phyloP scores from a whole-genome alignment of 2,113 vertebrate genomes.

The Nannobrachium achirus region DNA sequence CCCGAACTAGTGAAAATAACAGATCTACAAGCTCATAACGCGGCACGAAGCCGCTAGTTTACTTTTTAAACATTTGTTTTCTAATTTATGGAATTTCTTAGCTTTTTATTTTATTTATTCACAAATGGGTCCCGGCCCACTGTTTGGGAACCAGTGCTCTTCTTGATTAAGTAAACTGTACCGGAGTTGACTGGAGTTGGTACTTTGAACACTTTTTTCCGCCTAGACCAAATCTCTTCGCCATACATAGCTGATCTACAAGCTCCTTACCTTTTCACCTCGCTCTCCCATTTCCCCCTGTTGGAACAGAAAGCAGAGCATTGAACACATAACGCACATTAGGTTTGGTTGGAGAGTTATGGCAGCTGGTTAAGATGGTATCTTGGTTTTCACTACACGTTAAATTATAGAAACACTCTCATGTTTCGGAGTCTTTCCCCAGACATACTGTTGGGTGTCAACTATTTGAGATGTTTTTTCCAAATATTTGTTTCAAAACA shows the following conservation, averaged over 20 bases:
- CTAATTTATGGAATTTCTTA: no score
- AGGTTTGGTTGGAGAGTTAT: slow-evolving; percentile 21
- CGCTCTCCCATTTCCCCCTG: slow-evolving; percentile 93
- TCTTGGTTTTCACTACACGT: slow-evolving; percentile 66
- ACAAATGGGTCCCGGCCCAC: no score
- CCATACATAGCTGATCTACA: slow-evolving; percentile 7
- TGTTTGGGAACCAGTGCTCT: no score
- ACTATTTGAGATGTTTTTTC: slow-evolving; percentile 8
- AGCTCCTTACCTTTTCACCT: slow-evolving; percentile 91
- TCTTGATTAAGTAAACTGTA: no score
- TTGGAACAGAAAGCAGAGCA: slow-evolving; percentile 73
- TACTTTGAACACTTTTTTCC: not conserved
- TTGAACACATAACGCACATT: slow-evolving; percentile 50
- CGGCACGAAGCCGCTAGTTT: no score
- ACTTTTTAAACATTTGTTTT: no score
- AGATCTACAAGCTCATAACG: no score
- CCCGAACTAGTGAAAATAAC: no score
- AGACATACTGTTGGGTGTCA: slow-evolving; percentile 26
- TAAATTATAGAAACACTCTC: slow-evolving; percentile 54
- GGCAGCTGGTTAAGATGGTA: slow-evolving; percentile 59
- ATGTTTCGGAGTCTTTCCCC: slow-evolving; percentile 43
- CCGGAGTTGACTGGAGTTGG: no score
- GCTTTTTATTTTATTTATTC: no score
- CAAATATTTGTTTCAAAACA: slow-evolving; percentile 25
- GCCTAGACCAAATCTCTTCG: not conserved